Percentiles rank a stretch among this genome's conserved stretches.
Conservation (phyloP, 2,113 vertebrate genomes). For the Phyllostomus hastatus region DNA sequence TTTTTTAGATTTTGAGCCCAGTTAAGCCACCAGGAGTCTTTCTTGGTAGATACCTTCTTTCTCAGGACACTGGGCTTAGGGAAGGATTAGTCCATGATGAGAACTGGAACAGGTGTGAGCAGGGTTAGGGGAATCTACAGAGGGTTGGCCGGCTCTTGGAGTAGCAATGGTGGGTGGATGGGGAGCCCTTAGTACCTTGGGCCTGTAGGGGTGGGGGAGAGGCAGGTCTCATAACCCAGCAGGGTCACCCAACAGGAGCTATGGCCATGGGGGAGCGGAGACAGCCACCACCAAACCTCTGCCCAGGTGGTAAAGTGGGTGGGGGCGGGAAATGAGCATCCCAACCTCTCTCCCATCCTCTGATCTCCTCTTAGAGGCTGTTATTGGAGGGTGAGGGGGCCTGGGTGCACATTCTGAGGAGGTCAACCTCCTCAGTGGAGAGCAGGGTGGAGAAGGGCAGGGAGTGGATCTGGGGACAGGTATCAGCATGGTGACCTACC, state of each 20-base stretch:
- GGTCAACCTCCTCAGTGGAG: background rate
- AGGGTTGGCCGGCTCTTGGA: background rate
- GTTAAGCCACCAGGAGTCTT: background rate
- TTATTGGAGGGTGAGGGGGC: background rate
- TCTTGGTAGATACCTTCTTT: background rate
- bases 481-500: background rate
- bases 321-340: background rate
- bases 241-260: background rate
- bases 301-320: background rate
- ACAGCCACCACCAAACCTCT: background rate
- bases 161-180: background rate
- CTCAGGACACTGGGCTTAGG: background rate
- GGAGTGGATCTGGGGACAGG: background rate
- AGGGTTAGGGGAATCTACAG: background rate
- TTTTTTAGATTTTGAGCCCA: background rate
- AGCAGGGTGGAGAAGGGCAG: background rate
- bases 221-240: background rate
- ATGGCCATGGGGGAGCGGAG: background rate
- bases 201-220: background rate
- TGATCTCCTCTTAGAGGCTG: background rate
- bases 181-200: background rate
- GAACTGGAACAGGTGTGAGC: background rate
- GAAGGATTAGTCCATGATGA: background rate
- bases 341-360: background rate
- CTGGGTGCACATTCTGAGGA: background rate